Evolutionary conservation across 2,797 vertebrate genomes (phyloP), one percentile per base, ranked within the genome.

Genomic region (Oreochromis grahami): DNA sequence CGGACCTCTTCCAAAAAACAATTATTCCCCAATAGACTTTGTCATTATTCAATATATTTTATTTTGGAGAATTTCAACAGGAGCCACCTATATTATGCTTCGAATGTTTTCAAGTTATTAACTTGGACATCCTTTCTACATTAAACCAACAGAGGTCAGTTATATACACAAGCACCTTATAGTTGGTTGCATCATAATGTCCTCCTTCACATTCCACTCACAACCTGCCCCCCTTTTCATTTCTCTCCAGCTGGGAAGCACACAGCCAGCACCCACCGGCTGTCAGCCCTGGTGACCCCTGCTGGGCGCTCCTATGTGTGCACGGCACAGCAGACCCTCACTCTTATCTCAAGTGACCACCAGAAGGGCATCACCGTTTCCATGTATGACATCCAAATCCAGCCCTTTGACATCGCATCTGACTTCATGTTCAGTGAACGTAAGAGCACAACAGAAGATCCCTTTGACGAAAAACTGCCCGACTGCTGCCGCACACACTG

Each of bases 381-480:
- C 91, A 96, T 99, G 93, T 99, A 97, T 0, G 97, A 99, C 70
- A 96, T 97, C 85, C 98, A 98, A 90, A 95, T 99, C 81, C 98
- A 99, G 92, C 98, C 98, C 83, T 99, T 99, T 13, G 98, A 99
- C 93, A 98, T 99, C 90, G 63, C 95, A 1, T 97, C 97, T 0
- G 98, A 99, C 95, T 99, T 99, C 86, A 96, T 98, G 91, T 99
- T 98, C 96, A 98, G 98, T 84, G 97, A 98, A 97, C 97, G 98
- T 99, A 97, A 95, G 94, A 79, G 29, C 50, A 32, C 50, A 32
- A 32, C 13, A 8, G n/a, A 15, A 63, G 4, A 63, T 1, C 68
- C 15, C 48, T 13, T 34, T 24, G 63, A 32, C 26, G 1, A 38
- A n/a, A 76, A 24, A 5, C 13, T 12, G 51, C 19, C 15, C 19